Percentiles rank a stretch among this genome's conserved stretches.
Conservation (phyloP, 2,888 invertebrate species). For the Megalurothrips usitatus region DNA sequence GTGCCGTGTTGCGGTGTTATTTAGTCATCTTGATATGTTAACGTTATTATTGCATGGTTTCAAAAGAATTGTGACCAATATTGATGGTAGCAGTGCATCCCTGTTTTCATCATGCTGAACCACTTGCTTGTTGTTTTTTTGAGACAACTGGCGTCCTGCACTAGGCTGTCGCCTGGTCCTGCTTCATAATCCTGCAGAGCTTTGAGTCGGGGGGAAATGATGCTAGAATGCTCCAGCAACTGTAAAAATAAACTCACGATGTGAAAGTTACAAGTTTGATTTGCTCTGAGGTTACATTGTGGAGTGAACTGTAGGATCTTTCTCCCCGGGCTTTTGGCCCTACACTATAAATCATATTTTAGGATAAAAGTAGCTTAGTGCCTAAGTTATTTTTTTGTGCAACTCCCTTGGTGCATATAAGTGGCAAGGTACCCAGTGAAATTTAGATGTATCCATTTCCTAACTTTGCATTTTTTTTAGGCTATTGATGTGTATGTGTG, state of each 20-base stretch:
- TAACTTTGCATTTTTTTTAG: not conserved
- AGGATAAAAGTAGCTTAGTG: not conserved
- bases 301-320: not conserved
- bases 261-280: not conserved
- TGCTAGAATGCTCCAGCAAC: not conserved
- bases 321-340: not conserved
- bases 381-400: not conserved
- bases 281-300: not conserved
- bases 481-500: not conserved
- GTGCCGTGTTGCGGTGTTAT: too few species aligned
- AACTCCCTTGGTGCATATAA: not conserved
- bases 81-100: too few species aligned
- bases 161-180: too few species aligned
- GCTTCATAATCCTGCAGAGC: not conserved
- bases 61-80: too few species aligned
- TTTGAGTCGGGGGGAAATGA: not conserved
- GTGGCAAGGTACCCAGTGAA: not conserved
- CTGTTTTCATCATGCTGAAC: too few species aligned
- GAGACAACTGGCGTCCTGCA: too few species aligned
- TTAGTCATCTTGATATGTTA: too few species aligned
- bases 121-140: too few species aligned
- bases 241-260: not conserved
- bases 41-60: too few species aligned
- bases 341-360: not conserved
- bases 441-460: not conserved